Evolutionary conservation across 1,140 invertebrate genomes (phyloP), one percentile per base, ranked within the genome.

Genomic region (Drosophila littoralis): DNA sequence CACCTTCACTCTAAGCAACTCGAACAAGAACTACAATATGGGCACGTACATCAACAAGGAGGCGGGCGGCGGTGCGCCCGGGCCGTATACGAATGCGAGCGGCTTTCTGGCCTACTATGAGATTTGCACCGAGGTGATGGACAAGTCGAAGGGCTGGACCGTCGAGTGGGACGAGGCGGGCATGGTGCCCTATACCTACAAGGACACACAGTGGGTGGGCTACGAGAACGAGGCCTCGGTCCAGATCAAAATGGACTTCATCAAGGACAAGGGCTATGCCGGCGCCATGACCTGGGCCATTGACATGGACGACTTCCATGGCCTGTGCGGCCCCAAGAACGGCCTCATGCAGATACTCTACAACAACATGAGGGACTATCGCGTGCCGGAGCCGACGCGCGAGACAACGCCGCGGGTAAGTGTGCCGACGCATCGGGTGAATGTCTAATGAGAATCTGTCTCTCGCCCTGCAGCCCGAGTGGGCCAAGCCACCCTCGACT

Each of bases 251-350:
- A 97, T 97, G 95, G 95, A 97, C 77, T 97, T 94, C 92, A 96
- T 97, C 64, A 97, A 96, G 83, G 82, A 94, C 10, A 96, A 95
- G 81, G 96, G 96, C 0, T 97, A 98, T 81, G 95, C 95, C 0
- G 97, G 97, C 6, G 94, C 96, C 1, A 98, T 98, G 97, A 96
- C 95, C 8, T 98, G 97, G 97, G 96, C 97, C 6, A 96, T 97
- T 50, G 97, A 97, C 72, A 97, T 97, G 96, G 96, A 97, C 61
- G 96, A 97, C 81, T 97, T 97, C 81, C 93, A 94, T 54, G 96
- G 96, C 1, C 77, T 96, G 3, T 97, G 97, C 83, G 97, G 97
- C 0, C 93, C 94, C 1, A 94, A 94, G 72, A 97, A 97, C 86
- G 93, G 95, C 1, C 91, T 97, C 1, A 95, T 95, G 74, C 94